Conservation (phyloP, 2,888 invertebrate genomes). For the Nysson spinosus region DNA sequence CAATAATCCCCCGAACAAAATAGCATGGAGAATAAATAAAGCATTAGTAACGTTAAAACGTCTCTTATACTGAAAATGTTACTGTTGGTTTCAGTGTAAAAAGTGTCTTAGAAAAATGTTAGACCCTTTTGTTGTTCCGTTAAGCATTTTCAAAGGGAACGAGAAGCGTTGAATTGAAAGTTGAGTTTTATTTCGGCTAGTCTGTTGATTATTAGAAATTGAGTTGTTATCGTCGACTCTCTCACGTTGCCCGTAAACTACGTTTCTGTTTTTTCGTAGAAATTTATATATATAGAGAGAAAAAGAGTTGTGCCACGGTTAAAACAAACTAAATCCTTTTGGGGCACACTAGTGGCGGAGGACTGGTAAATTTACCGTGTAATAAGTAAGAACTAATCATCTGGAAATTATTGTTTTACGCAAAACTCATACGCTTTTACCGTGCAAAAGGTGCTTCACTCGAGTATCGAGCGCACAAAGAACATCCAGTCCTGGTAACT, state of each 20-base stretch:
- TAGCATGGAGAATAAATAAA: no score
- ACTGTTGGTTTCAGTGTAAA: slow-evolving; percentile 42
- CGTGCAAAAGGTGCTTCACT: slow-evolving; percentile 63
- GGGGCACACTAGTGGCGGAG: slow-evolving; percentile 18
- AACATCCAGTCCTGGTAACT: slow-evolving; percentile 45
- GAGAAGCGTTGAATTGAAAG: slow-evolving; percentile 9
- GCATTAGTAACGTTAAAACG: slow-evolving; percentile 6
- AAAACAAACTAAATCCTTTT: slow-evolving; percentile 21
- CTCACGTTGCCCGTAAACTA: slow-evolving; percentile 7
- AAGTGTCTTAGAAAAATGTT: slow-evolving; percentile 7
- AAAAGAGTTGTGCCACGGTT: slow-evolving; percentile 9
- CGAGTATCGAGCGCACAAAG: slow-evolving; percentile 55
- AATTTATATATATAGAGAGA: slow-evolving; percentile 26
- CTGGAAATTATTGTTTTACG: slow-evolving; percentile 60
- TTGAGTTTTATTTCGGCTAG: slow-evolving; percentile 44
- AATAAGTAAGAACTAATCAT: slow-evolving; percentile 46
- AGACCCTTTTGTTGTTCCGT: slow-evolving; percentile 37
- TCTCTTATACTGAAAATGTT: slow-evolving; percentile 44
- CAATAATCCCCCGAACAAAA: no score
- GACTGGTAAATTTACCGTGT: slow-evolving; percentile 16
- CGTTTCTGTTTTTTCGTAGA: slow-evolving; percentile 17
- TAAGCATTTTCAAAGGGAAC: slow-evolving; percentile 15
- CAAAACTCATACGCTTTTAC: slow-evolving; percentile 70
- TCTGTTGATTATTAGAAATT: slow-evolving; percentile 34
- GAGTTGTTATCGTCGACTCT: slow-evolving; percentile 27